Evolutionary conservation across 2,113 vertebrate species (phyloP).

Genomic region (Osmerus mordax): DNA sequence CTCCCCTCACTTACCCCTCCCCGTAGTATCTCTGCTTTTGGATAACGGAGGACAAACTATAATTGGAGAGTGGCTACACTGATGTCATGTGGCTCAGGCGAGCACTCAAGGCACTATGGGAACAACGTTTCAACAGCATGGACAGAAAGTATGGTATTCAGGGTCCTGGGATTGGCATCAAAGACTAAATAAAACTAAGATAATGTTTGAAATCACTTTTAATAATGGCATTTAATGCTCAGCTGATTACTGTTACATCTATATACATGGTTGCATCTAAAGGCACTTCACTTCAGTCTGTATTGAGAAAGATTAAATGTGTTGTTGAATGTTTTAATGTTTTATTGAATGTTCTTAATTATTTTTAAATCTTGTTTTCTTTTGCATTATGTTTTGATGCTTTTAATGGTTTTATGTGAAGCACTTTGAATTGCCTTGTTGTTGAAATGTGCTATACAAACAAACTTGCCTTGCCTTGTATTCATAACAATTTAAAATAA

Average conservation of each 20-base stretch:
- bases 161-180: not conserved
- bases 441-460: too few relatives aligned
- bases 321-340: too few relatives aligned
- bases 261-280: not conserved
- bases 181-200: not conserved
- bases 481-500: too few relatives aligned
- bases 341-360: too few relatives aligned
- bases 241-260: not conserved
- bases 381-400: too few relatives aligned
- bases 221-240: not conserved
- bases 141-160: slow-evolving; percentile 18
- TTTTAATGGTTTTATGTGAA: too few relatives aligned
- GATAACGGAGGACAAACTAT: slow-evolving; percentile 50
- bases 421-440: too few relatives aligned
- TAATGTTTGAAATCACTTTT: not conserved
- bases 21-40: slow-evolving; percentile 45
- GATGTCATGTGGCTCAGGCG: slow-evolving; percentile 57
- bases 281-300: too few relatives aligned
- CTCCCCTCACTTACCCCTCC: not conserved
- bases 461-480: too few relatives aligned
- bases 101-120: slow-evolving; percentile 65
- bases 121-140: slow-evolving; percentile 50
- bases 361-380: too few relatives aligned
- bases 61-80: slow-evolving; percentile 48
- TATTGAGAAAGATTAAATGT: too few relatives aligned